Percentiles rank a stretch among this genome's conserved stretches.
Evolutionary conservation across 1,140 invertebrate genomes (phyloP).

Genomic region (Lineus longissimus): DNA sequence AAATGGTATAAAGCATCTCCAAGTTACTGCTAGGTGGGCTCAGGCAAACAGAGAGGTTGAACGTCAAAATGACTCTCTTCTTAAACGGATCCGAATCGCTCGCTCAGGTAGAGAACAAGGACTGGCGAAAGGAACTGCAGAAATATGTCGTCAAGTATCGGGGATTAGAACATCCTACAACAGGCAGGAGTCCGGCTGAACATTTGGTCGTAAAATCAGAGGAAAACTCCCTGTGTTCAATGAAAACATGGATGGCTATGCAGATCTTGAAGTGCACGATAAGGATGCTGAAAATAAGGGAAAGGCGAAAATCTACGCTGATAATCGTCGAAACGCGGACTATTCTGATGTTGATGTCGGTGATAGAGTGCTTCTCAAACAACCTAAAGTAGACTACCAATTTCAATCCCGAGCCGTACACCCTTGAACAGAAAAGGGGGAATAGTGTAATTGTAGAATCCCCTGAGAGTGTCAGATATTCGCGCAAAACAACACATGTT

Average conservation of each 20-base stretch:
- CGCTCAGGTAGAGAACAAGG: constrained; percentile 20
- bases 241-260: neutral
- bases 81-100: constrained; percentile 27
- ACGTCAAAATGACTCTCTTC: constrained; percentile 24
- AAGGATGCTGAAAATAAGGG: constrained; percentile 14
- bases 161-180: constrained; percentile 22
- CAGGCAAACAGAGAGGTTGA: constrained; percentile 29
- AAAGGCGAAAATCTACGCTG: constrained; percentile 15
- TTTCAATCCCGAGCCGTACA: constrained; percentile 12
- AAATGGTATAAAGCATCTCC: constrained; percentile 18
- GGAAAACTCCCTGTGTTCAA: constrained; percentile 8
- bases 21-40: constrained; percentile 20
- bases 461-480: too few relatives aligned
- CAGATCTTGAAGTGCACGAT: constrained; percentile 14
- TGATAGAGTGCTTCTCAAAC: constrained; percentile 17
- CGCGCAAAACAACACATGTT: too few relatives aligned
- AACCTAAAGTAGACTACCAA: constrained; percentile 16
- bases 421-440: constrained; percentile 12
- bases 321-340: constrained; percentile 8
- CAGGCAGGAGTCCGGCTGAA: constrained; percentile 9
- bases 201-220: constrained; percentile 11
- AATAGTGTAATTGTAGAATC: constrained; percentile 18
- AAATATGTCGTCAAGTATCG: constrained; percentile 23
- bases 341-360: constrained; percentile 11
- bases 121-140: constrained; percentile 18